phyloP scores from a whole-genome alignment of 2,888 invertebrate species.

The Biston stratarius region DNA sequence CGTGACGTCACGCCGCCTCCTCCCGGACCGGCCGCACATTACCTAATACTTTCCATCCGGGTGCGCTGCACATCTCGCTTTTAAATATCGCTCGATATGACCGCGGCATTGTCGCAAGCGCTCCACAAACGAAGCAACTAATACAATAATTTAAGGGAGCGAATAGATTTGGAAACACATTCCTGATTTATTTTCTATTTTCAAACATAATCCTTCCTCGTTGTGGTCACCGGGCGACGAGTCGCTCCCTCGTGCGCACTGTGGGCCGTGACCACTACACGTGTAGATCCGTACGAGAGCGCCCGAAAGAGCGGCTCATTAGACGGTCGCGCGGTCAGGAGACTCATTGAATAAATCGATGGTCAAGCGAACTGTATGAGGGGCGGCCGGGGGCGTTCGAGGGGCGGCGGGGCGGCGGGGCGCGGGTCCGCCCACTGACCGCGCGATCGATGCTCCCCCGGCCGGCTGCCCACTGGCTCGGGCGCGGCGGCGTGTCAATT shows the following conservation, averaged over 20 bases:
- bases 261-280: no score
- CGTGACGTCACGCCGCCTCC: conserved; percentile 37
- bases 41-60: no score
- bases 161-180: no score
- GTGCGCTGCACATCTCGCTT: no score
- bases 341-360: conserved; percentile 7
- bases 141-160: no score
- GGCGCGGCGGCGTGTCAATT: conserved; percentile 34
- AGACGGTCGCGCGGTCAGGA: conserved; percentile 8
- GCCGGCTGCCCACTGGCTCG: conserved; percentile 40
- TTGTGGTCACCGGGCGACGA: no score
- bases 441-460: conserved; percentile 34
- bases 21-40: conserved; percentile 10
- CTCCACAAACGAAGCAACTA: no score
- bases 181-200: no score
- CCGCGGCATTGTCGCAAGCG: no score
- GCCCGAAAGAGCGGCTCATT: background rate
- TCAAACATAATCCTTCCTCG: no score
- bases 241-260: no score
- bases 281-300: background rate
- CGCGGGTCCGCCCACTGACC: conserved; percentile 6
- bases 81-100: no score
- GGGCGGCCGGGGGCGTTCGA: conserved; percentile 26
- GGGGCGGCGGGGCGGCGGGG: conserved; percentile 44
- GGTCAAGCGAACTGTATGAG: conserved; percentile 34